Percentiles rank a stretch among this genome's conserved stretches.
Evolutionary conservation across 2,113 vertebrate genomes (phyloP).

Genomic region (Syrmaticus mikado): DNA sequence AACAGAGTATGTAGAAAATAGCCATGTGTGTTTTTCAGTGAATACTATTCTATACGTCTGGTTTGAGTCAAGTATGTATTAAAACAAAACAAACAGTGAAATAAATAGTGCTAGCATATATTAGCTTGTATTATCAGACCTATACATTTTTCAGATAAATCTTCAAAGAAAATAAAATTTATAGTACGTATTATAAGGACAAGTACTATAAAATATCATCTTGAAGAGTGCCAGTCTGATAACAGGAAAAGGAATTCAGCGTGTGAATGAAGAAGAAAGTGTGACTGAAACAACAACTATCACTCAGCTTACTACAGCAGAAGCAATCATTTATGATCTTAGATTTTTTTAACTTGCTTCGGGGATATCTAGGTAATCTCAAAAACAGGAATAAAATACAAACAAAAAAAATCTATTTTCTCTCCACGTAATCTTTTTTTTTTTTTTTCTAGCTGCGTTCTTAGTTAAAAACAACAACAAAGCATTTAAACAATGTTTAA

Average conservation of each 20-base stretch:
- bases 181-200: not conserved
- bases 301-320: not conserved
- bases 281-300: not conserved
- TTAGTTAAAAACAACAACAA: not conserved
- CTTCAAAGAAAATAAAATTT: not conserved
- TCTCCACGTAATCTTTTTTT: not conserved
- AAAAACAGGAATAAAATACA: not conserved
- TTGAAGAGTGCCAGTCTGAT: not conserved
- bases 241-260: not conserved
- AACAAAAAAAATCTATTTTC: not conserved
- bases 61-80: not conserved
- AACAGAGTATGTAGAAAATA: not conserved
- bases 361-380: not conserved
- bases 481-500: not conserved
- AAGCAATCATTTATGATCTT: not conserved
- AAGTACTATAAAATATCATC: not conserved
- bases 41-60: not conserved
- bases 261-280: not conserved
- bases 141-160: not conserved
- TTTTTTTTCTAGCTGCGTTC: not conserved
- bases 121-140: not conserved
- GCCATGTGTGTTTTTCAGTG: not conserved
- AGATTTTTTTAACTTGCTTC: not conserved
- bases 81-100: not conserved
- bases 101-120: not conserved